Base-by-base conservation (phyloP, 2,888 invertebrate genomes). In the Pollenia griseotomentosa region DNA sequence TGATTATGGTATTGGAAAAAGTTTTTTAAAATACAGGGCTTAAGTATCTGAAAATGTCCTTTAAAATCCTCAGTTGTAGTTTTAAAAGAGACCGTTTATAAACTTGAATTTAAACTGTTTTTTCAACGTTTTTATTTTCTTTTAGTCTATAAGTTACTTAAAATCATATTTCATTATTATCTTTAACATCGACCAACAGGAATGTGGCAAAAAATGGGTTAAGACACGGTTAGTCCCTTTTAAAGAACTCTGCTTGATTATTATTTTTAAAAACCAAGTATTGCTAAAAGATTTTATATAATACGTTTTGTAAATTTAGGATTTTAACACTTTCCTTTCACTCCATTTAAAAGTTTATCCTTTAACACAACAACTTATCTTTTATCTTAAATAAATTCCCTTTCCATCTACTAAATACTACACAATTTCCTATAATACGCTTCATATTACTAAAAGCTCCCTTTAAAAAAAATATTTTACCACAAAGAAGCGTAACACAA, bases 361-460 rank as follows among this genome's bases (percentile, higher is more conserved):
- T 9, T 40, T 70, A 48, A 33, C 0, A 44, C 46, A 65, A 73
- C 55, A 40, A 19, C 65, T 81, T 81, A 81, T 81, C 55, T 19
- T 48, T 9, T 1, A 73, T 73, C 57, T 65, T 19, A 16, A 66
- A 57, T 46, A 14, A 65, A 63, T 48, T 73, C 48, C 65, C 40
- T 57, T 73, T 48, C n/a, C 63, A 80, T 40, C 33, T 6, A 33
- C 33, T 33, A 33, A 33, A 33, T 65, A 46, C 51, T 48, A 48
- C 57, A 14, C 23, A 81, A 81, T 74, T 81, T 81, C 44, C 40
- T 19, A 7, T 74, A 65, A 66, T 57, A 57, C 57, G 65, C 11
- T 48, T 57, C 57, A 48, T 48, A 48, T 73, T 48, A 66, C n/a
- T 40, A 14, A 9, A 61, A 61, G 70, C 44, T 61, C 42, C 23